Evolutionary conservation across 1,140 invertebrate species (phyloP), one percentile per base, ranked within the genome.

Genomic region (Amyelois transitella): DNA sequence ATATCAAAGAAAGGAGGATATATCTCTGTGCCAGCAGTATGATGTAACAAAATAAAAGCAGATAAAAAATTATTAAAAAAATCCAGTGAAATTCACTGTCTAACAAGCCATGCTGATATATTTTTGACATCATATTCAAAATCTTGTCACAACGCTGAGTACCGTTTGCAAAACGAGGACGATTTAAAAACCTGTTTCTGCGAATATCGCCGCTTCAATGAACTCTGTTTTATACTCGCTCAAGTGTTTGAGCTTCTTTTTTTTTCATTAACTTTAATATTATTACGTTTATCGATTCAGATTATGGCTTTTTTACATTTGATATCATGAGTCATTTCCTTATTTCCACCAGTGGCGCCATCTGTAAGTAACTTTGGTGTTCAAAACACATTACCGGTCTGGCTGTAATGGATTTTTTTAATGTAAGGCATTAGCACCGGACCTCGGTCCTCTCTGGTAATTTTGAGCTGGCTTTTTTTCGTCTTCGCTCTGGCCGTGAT

Each of bases 391-490:
- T 81, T 76, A 81, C 71, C 65, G 56, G 69, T 68, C 66, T 66
- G 64, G 69, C 63, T 43, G 76, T 83, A 86, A 84, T 84, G 78
- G 80, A 85, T 76, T 73, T 85, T 81, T 84, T 85, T 87, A 87
- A 87, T 87, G 81, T 75, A 70, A 63, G 50, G 77, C 81, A 87
- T 87, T 87, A 87, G 77, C 70, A 72, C 70, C 66, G 60, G 79
- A 63, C 70, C 67, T 68, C 70, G 62, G 74, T 75, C 75, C 75
- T 75, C 79, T 75, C 74, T 69, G n/a, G 77, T 85, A 85, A 86
- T 85, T 86, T 85, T 60, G 70, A 66, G 63, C 54, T 68, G 69
- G 66, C 60, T 83, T 87, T 84, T 81, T 85, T 82, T 75, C 76
- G 75, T 77, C 74, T 75, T 64, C 62, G 55, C 72, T 66, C 60